Percentiles rank a stretch among this genome's conserved stretches.
Evolutionary conservation across 2,888 invertebrate species (phyloP).

Genomic region (Nycteola revayana): DNA sequence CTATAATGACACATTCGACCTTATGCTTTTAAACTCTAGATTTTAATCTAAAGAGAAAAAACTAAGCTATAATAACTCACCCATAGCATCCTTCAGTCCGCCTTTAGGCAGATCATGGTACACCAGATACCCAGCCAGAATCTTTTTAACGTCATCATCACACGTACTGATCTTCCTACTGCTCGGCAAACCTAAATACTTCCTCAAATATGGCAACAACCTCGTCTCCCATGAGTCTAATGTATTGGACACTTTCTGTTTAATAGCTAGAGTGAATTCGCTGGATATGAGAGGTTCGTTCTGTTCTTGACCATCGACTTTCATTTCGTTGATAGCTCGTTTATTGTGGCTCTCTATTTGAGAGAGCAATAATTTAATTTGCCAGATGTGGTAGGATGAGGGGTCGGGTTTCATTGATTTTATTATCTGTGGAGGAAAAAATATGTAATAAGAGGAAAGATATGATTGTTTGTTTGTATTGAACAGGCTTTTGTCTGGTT

Average conservation of each 20-base stretch:
- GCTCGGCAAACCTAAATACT: conserved; percentile 74
- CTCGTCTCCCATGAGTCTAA: conserved; percentile 81
- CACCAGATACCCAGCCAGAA: conserved; percentile 78
- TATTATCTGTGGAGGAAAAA: conserved; percentile 83
- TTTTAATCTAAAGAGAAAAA: no score
- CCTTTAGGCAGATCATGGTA: conserved; percentile 82
- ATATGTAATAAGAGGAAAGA: no score
- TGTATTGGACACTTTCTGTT: conserved; percentile 77
- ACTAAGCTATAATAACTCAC: conserved; percentile 10
- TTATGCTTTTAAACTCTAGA: no score
- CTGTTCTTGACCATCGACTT: conserved; percentile 53
- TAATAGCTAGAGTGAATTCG: conserved; percentile 83
- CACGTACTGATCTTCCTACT: conserved; percentile 45
- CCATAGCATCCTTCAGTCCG: conserved; percentile 41
- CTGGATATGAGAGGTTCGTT: conserved; percentile 78
- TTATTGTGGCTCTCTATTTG: conserved; percentile 72
- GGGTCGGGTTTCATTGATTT: conserved; percentile 78
- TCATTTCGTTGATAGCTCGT: conserved; percentile 47
- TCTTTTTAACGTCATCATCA: conserved; percentile 56
- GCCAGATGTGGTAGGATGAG: conserved; percentile 85
- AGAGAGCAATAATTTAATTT: conserved; percentile 86
- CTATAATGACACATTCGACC: no score
- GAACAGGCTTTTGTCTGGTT: no score
- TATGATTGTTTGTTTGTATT: no score
- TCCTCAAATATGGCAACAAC: conserved; percentile 65